Percentiles rank a stretch among this genome's conserved stretches.
Conservation (phyloP, 2,113 vertebrate genomes). For the Oceanodroma tethys region DNA sequence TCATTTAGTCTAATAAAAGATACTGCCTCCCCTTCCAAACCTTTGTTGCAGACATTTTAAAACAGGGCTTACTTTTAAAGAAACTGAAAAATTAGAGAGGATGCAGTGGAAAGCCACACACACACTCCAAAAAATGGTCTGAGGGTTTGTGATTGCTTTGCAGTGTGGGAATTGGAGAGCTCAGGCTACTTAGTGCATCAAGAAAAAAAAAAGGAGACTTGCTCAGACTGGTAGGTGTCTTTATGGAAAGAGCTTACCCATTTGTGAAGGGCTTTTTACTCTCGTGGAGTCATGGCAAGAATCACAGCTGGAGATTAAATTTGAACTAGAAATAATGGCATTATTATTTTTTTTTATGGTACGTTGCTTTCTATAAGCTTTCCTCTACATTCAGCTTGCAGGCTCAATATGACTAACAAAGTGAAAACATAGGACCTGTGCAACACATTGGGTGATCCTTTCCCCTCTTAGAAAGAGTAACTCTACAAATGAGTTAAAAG, state of each 20-base stretch:
- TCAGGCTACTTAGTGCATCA: neutral
- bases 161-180: neutral
- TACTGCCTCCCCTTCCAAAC: neutral
- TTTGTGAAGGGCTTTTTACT: neutral
- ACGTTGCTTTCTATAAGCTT: neutral
- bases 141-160: neutral
- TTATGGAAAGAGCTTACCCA: neutral
- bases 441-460: neutral
- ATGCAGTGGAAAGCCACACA: neutral
- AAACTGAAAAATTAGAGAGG: neutral
- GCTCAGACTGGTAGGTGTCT: neutral
- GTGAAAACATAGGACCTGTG: neutral
- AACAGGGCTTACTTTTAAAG: neutral
- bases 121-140: neutral
- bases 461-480: neutral
- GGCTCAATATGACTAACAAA: neutral
- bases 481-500: neutral
- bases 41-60: neutral
- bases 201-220: neutral
- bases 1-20: neutral
- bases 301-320: neutral
- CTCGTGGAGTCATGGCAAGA: neutral
- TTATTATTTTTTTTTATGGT: neutral
- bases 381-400: neutral
- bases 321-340: neutral